phyloP scores from a whole-genome alignment of 1,140 invertebrate species.

The Drosophila ambigua region DNA sequence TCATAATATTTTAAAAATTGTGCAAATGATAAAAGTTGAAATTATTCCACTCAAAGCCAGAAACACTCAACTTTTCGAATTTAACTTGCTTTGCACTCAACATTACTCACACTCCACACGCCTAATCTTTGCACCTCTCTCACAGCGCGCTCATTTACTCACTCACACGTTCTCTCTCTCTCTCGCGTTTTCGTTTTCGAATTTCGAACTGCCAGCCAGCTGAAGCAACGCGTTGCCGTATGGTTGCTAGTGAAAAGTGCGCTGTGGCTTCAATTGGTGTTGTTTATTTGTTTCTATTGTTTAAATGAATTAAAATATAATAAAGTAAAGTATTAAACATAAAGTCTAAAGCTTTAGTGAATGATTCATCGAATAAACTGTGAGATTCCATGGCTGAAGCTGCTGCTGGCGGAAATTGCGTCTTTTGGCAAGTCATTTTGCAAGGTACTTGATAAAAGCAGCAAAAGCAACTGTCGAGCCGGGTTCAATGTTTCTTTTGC shows the following conservation, averaged over 20 bases:
- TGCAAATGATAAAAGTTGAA: too few relatives aligned
- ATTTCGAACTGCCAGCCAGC: conserved; percentile 43
- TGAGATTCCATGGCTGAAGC: too few relatives aligned
- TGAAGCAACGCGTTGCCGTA: conserved; percentile 28
- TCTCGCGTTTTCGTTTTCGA: conserved; percentile 33
- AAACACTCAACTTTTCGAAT: conserved; percentile 12
- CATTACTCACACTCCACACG: not conserved
- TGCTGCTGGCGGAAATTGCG: not conserved
- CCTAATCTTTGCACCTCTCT: not conserved
- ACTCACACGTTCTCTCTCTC: conserved; percentile 8
- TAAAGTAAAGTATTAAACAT: not conserved
- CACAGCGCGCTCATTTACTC: not conserved
- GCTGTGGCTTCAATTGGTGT: conserved; percentile 50
- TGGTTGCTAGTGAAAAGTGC: conserved; percentile 72
- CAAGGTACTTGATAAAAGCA: too few relatives aligned
- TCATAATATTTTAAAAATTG: too few relatives aligned
- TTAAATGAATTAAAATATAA: not conserved
- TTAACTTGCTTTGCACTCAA: conserved; percentile 1
- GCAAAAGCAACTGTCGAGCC: too few relatives aligned
- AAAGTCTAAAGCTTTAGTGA: too few relatives aligned
- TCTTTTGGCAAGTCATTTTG: not conserved
- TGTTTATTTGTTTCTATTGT: not conserved
- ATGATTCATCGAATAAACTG: too few relatives aligned
- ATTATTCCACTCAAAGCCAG: not conserved
- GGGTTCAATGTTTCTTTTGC: too few relatives aligned